Percentiles rank a stretch among this genome's conserved stretches.
phyloP scores from a whole-genome alignment of 2,797 vertebrate species.

The Spondyliosoma cantharus region DNA sequence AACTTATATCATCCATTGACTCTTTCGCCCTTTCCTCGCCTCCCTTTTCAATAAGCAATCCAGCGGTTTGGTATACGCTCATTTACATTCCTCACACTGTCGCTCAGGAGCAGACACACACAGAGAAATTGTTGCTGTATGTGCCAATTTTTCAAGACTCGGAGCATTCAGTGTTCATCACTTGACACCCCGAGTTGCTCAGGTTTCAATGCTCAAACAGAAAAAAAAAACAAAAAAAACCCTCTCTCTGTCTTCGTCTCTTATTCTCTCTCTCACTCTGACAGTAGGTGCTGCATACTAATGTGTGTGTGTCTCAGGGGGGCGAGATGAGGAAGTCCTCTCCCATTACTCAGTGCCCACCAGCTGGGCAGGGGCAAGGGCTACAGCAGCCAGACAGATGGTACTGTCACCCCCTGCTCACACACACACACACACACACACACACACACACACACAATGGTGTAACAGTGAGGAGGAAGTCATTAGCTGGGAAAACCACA shows the following conservation, averaged over 20 bases:
- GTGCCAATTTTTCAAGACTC: conserved; percentile 66
- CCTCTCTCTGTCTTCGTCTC: conserved; percentile 61
- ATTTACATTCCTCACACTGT: conserved; percentile 71
- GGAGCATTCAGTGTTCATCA: conserved; percentile 70
- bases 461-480: conserved; percentile 80
- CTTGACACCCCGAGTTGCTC: conserved; percentile 76
- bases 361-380: conserved; percentile 88
- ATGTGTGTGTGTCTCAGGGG: conserved; percentile 80
- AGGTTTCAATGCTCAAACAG: conserved; percentile 73
- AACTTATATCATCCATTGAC: conserved; percentile 2
- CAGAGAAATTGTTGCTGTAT: conserved; percentile 65
- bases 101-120: conserved; percentile 64
- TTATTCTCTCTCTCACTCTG: conserved; percentile 72
- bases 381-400: conserved; percentile 88
- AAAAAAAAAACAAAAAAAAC: conserved; percentile 47
- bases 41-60: conserved; percentile 53
- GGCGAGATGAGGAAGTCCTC: conserved; percentile 85
- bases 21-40: conserved; percentile 37
- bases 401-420: conserved; percentile 85
- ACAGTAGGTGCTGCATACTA: conserved; percentile 85
- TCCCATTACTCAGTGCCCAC: conserved; percentile 86
- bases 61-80: conserved; percentile 47
- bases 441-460: conserved; percentile 56
- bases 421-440: conserved; percentile 58
- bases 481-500: conserved; percentile 80